These are phyloP conservation scores for Leucoraja ocellata DNA, from an alignment of 2,797 vertebrate genomes.

Conservation along the genomic window DNA sequence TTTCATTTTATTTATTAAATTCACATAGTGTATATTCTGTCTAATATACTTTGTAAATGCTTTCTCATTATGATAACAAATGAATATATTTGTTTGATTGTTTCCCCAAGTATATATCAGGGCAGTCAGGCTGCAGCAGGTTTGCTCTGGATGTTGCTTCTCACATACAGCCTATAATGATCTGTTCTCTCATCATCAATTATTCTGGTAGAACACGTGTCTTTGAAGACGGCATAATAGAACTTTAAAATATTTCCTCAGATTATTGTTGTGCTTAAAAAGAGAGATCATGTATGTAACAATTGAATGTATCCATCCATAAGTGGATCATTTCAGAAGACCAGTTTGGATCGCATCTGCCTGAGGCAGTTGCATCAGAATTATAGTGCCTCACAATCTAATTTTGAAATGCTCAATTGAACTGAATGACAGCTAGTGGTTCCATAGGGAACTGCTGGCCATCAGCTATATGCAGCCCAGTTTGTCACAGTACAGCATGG, in stretches of 20 bases:
- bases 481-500: too few relatives aligned
- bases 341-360: background rate
- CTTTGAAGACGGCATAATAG: background rate
- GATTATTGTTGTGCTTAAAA: background rate
- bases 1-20: background rate
- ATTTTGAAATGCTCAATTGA: background rate
- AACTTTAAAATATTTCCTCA: background rate
- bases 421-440: too few relatives aligned
- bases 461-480: too few relatives aligned
- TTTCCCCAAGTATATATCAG: background rate
- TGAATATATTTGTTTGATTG: background rate
- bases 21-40: background rate
- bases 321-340: background rate
- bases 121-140: background rate
- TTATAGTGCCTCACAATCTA: background rate
- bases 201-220: background rate
- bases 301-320: background rate
- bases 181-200: background rate
- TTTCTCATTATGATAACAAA: background rate
- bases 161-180: background rate
- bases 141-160: background rate
- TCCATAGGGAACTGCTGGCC: too few relatives aligned
- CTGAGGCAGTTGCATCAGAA: background rate
- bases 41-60: background rate
- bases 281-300: background rate